Evolutionary conservation across 2,113 vertebrate genomes (phyloP).

Genomic region (Hyperopisus bebe): DNA sequence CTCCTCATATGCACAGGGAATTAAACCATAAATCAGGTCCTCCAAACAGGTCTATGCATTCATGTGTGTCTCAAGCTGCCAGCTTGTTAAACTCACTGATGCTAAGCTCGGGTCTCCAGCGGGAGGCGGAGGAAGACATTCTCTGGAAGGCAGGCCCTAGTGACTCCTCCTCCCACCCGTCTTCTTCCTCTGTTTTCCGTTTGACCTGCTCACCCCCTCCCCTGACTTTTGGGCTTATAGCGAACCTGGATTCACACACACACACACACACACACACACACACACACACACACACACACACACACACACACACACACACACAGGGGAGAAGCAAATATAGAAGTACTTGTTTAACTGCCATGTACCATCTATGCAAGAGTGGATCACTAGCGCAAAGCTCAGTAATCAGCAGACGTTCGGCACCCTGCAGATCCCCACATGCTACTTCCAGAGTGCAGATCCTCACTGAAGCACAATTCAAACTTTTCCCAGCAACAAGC

Average conservation of each 20-base stretch:
- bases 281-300: background rate
- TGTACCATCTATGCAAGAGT: background rate
- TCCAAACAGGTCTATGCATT: background rate
- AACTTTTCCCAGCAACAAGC: background rate
- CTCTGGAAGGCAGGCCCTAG: slow-evolving; percentile 15
- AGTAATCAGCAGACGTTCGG: background rate
- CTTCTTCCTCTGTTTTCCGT: background rate
- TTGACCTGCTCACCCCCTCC: slow-evolving; percentile 13
- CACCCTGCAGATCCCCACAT: background rate
- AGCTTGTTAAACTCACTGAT: slow-evolving; percentile 49
- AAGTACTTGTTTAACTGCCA: background rate
- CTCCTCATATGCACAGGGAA: background rate
- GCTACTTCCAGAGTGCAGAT: background rate
- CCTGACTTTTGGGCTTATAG: background rate
- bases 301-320: background rate
- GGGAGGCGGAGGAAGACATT: slow-evolving; percentile 47
- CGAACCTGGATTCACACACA: slow-evolving; percentile 22
- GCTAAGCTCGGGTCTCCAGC: slow-evolving; percentile 31
- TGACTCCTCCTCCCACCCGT: background rate
- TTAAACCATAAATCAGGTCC: background rate
- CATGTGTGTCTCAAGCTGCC: background rate
- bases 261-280: background rate
- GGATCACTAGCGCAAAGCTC: background rate
- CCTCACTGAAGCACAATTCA: background rate
- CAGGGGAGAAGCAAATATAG: background rate